Evolutionary conservation across 2,888 invertebrate genomes (phyloP), one percentile per base, ranked within the genome.

Genomic region (Leptodirus hochenwartii): DNA sequence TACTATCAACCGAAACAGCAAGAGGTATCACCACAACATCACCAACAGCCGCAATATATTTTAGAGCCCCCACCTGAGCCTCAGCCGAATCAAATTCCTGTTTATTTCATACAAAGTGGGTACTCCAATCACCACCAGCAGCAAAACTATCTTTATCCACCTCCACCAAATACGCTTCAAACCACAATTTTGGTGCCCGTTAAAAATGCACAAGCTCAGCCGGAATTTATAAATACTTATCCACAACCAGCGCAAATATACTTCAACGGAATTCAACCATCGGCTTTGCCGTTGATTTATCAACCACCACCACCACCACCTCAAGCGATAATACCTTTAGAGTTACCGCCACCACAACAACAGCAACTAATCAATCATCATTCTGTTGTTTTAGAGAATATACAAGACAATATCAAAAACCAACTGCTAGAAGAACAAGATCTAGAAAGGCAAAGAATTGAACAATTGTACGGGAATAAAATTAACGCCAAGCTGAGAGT

Each of bases 381-480:
- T 6, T n/a, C 9, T 11, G 10, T 17, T 27, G 4, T 13, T 14
- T 24, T 16, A 32, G 23, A 16, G 32, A 14, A 22, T 8, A 9
- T 9, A 4, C 27, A 28, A 16, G 12, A 17, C 9, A 15, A 12
- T 28, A 28, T 17, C 5, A 13, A 16, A 2, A 29, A 32, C 9
- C 10, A 17, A 6, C 12, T 15, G 13, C 15, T 22, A 17, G 22
- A 22, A 11, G 29, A 29, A 17, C 9, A 16, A n/a, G 10, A 29
- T n/a, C 17, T 30, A 9, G 15, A 17, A 12, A 20, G 14, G 14
- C 20, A 32, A 20, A 15, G 13, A 16, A 26, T 30, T 9, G 17
- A 25, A 32, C 2, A 30, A 30, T 30, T 31, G 3, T 32, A 17
- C 14, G 31, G 31, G n/a, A 29, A 11, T 12, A 34, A 30, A 36